Evolutionary conservation across 2,113 vertebrate species (phyloP), one percentile per base, ranked within the genome.

Genomic region (Cyprinodon variegatus): DNA sequence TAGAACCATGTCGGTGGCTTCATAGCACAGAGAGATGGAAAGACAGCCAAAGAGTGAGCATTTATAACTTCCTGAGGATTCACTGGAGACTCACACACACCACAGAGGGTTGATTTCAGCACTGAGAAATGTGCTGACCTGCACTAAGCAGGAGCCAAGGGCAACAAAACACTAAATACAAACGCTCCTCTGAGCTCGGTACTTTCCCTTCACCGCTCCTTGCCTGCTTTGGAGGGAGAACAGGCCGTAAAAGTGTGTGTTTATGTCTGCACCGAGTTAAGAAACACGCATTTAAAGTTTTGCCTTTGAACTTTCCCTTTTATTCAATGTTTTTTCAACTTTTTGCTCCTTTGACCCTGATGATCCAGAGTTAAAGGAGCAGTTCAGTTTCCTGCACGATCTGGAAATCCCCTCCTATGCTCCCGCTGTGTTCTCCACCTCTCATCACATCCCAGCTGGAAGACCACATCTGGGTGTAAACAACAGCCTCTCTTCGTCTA

Each of bases 101-200:
- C 88, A 83, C 90, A 93, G 82, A 89, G 89, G 90, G 89, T 92
- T 95, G 93, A 94, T 92, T 95, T 95, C 92, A 95, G 89, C 92
- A 82, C 80, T 50, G 83, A 94, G 93, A 93, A 93, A 95, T 96
- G 95, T 96, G 96, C 96, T 96, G 96, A 96, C 94, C 93, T 92
- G 86, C 90, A 89, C 84, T 91, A 88, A 94, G 92, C 84, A 59
- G 74, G 68, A 93, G 95, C 95, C 95, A 96, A 93, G 53, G 87
- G 85, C 92, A 94, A 95, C 94, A 95, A 94, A 89, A 87, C 87
- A 92, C 90, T 86, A 93, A 94, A 94, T 89, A 94, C 90, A 93
- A 92, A 86, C 85, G 82, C 88, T 94, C 78, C 78, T 89, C 90
- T 88, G 87, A 84, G 89, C 83, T 6, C 83, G 90, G 91, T 91